Conservation (phyloP, 2,113 vertebrate species). For the Chaetops frenatus region DNA sequence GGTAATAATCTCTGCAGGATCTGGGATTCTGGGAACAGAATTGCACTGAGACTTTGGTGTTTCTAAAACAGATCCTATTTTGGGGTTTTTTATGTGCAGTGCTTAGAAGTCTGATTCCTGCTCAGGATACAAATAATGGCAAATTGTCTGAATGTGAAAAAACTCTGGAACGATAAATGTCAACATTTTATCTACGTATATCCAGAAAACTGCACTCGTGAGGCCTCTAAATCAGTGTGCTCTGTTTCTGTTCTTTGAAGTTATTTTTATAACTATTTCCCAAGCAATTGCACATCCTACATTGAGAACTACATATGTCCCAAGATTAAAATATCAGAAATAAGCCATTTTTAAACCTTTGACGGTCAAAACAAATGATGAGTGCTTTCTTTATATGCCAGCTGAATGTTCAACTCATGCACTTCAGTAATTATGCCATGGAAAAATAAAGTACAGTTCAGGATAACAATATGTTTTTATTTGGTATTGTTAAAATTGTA, state of each 20-base stretch:
- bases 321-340: slow-evolving; percentile 45
- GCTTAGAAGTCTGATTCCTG: not conserved
- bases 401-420: not conserved
- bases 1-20: not conserved
- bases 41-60: not conserved
- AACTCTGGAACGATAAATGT: not conserved
- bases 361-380: not conserved
- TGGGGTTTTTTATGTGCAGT: not conserved
- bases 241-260: slow-evolving; percentile 1
- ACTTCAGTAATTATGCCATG: not conserved
- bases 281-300: slow-evolving; percentile 8
- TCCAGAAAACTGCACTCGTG: not conserved
- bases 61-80: not conserved
- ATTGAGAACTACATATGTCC: slow-evolving; percentile 4
- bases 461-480: not conserved
- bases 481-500: not conserved
- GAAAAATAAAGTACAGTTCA: not conserved
- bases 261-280: slow-evolving; percentile 37
- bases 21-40: not conserved
- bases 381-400: not conserved
- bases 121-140: not conserved
- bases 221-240: not conserved
- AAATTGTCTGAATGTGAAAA: not conserved
- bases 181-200: not conserved
- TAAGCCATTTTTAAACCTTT: slow-evolving; percentile 19